phyloP scores from a whole-genome alignment of 2,113 vertebrate species.

The Elachura formosa region DNA sequence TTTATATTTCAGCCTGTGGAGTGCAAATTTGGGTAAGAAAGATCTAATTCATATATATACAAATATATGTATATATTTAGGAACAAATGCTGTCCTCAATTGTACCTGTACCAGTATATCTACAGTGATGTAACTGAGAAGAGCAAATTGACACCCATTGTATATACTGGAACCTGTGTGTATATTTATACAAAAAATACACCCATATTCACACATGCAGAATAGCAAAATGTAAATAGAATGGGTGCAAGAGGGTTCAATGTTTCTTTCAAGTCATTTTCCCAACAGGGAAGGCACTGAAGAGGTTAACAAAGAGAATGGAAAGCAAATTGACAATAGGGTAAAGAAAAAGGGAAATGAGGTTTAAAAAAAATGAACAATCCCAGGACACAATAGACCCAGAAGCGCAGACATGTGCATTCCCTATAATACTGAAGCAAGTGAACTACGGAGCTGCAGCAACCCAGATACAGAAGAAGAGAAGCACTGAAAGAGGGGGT shows the following conservation, averaged over 20 bases:
- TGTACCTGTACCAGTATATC: background rate
- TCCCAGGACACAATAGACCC: constrained; percentile 67
- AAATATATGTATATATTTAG: background rate
- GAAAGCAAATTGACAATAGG: constrained; percentile 47
- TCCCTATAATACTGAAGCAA: constrained; percentile 66
- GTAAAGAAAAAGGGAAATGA: constrained; percentile 21
- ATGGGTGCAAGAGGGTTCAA: constrained; percentile 39
- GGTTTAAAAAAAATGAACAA: constrained; percentile 43
- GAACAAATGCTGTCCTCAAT: background rate
- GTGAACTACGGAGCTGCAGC: constrained; percentile 59
- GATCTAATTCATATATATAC: background rate
- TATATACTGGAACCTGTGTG: background rate
- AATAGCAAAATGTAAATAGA: constrained; percentile 9
- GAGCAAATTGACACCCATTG: constrained; percentile 36
- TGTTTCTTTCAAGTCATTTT: constrained; percentile 60
- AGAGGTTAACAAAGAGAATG: constrained; percentile 61
- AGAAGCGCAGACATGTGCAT: constrained; percentile 70
- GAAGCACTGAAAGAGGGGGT: constrained; percentile 35
- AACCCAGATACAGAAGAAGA: constrained; percentile 64
- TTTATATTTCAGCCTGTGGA: background rate
- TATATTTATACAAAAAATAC: constrained; percentile 16
- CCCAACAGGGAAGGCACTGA: constrained; percentile 50
- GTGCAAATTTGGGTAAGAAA: constrained; percentile 27
- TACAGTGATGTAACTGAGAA: constrained; percentile 35
- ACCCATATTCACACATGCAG: constrained; percentile 45